Conservation (phyloP, 2,888 invertebrate species). For the Nasonia oneida region DNA sequence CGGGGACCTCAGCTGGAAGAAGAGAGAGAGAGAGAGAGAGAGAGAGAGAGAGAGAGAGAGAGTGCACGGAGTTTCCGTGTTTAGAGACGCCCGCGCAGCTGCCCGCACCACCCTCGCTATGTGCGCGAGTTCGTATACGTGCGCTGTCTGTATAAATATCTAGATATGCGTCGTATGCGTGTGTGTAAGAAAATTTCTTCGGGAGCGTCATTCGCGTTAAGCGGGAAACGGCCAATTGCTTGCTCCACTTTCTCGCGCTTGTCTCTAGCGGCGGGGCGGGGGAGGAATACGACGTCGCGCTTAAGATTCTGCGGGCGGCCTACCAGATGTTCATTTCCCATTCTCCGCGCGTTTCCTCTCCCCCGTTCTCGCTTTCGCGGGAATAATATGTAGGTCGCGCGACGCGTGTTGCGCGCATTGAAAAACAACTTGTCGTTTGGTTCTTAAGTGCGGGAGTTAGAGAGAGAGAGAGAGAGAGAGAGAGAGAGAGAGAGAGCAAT, state of each 20-base stretch:
- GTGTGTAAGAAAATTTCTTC: neutral
- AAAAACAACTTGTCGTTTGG: neutral
- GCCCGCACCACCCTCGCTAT: neutral
- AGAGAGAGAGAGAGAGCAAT: slow-evolving; percentile 40
- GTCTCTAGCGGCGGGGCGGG: neutral
- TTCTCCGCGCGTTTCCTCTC: slow-evolving; percentile 37
- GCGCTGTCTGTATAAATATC: neutral
- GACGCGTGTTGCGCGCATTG: neutral
- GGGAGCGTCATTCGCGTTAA: slow-evolving; percentile 34
- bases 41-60: slow-evolving; percentile 1
- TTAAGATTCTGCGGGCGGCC: slow-evolving; percentile 45
- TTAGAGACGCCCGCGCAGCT: slow-evolving; percentile 48
- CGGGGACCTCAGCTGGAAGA: slow-evolving; percentile 40
- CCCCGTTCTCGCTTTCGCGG: slow-evolving; percentile 37
- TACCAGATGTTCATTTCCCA: slow-evolving; percentile 63
- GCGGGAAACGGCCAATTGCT: slow-evolving; percentile 59
- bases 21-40: slow-evolving; percentile 9
- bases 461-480: neutral
- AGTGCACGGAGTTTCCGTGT: slow-evolving; percentile 62
- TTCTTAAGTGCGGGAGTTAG: neutral
- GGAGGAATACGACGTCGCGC: neutral
- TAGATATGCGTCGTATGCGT: neutral
- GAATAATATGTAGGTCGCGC: slow-evolving; percentile 66
- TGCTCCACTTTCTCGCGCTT: slow-evolving; percentile 27
- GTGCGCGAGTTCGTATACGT: neutral